Evolutionary conservation across 2,888 invertebrate species (phyloP), one percentile per base, ranked within the genome.

Genomic region (Drosophila peninsularis): DNA sequence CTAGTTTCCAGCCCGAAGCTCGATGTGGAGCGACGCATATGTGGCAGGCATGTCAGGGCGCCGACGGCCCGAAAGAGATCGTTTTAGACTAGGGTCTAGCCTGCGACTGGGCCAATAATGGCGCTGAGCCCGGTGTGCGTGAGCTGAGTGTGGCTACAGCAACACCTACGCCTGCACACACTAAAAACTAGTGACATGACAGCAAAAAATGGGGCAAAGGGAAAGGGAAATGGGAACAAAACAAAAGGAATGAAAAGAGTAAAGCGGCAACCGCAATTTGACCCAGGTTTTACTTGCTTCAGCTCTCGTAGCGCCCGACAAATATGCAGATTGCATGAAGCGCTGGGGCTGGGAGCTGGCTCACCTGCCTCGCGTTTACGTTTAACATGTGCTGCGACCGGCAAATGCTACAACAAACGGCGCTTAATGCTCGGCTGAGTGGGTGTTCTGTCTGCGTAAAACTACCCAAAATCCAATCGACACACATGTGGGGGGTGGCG

Each of bases 321-420:
- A 88, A 88, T 88, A 88, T 86, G 86, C 86, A 84, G 83, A 83
- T 83, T 83, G 84, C 78, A 80, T 71, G 73, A 69, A 57, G 36
- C 60, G 55, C 17, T 34, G 67, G 49, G 39, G 27, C 19, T 55
- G 69, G 44, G 39, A 62, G 45, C 53, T 52, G 50, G 44, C 60
- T 53, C 61, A 71, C 62, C 78, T 74, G 82, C 69, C 63, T 56
- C 53, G 82, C 80, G 76, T 77, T 82, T 82, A 77, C 72, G 61
- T 85, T 80, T 62, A 88, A 77, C 88, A 85, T 88, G 83, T 83
- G 88, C 80, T 71, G 54, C 75, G 57, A 64, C 27, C 62, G n/a
- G n/a, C n/a, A n/a, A n/a, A n/a, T n/a, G n/a, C n/a, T n/a, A n/a
- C n/a, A n/a, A n/a, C 84, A 81, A 71, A 78, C 69, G 64, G 52